A percentile compares a stretch with the other conserved stretches of the same genome.
These are phyloP conservation scores for Drosophila lacteicornis DNA, from an alignment of 1,140 invertebrate species.

Conservation along the genomic window DNA sequence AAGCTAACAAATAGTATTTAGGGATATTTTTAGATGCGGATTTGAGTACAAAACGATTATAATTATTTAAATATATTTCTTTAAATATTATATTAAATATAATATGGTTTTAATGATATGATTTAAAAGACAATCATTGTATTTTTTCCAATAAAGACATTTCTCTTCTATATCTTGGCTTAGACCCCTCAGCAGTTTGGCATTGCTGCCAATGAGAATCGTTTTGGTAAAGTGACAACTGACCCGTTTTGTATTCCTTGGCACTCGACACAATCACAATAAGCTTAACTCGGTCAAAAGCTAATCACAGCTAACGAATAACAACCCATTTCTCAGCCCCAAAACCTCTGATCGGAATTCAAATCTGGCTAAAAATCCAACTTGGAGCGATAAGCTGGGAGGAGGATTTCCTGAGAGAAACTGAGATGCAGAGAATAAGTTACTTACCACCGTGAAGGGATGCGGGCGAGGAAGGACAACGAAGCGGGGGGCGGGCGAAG, in stretches of 20 bases:
- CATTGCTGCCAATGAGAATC: conserved; percentile 7
- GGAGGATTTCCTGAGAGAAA: background rate
- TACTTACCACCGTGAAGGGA: conserved; percentile 29
- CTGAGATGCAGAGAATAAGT: conserved; percentile 13
- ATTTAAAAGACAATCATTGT: too few species aligned
- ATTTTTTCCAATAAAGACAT: background rate
- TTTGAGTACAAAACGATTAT: too few species aligned
- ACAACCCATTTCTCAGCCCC: background rate
- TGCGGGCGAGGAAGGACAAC: conserved; percentile 14
- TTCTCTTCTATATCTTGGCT: background rate
- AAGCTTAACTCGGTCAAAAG: conserved; percentile 9
- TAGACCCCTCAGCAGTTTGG: background rate
- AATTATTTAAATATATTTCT: too few species aligned
- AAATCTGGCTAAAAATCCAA: conserved; percentile 26
- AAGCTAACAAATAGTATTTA: too few species aligned
- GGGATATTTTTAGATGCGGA: too few species aligned
- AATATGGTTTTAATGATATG: too few species aligned
- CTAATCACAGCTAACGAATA: conserved; percentile 21
- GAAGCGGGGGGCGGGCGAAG: background rate
- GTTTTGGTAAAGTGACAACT: conserved; percentile 8
- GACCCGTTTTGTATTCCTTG: conserved; percentile 33
- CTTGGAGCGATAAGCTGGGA: background rate
- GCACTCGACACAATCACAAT: conserved; percentile 14
- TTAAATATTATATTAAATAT: too few species aligned
- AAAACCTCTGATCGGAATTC: conserved; percentile 23